Conservation (phyloP, 2,888 invertebrate species). For the Candidula unifasciata region DNA sequence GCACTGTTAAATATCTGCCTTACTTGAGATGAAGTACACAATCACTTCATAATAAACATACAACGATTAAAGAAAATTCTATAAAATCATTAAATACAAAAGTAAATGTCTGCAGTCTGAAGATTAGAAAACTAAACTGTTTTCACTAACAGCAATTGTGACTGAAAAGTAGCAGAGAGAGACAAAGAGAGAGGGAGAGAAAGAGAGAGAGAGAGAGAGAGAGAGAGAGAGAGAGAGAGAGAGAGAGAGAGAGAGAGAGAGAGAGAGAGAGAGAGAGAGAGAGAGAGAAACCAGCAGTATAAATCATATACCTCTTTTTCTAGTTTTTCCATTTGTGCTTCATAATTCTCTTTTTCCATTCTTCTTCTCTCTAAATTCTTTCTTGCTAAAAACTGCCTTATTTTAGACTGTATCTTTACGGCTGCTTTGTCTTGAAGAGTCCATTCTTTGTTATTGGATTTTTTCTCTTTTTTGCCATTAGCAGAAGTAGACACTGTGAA, state of each 20-base stretch:
- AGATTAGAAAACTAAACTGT: too few species aligned
- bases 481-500: neutral
- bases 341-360: constrained; percentile 75
- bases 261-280: neutral
- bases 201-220: neutral
- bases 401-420: constrained; percentile 70
- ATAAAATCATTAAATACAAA: too few species aligned
- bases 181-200: neutral
- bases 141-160: too few species aligned
- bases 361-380: constrained; percentile 66
- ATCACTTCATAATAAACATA: too few species aligned
- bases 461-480: constrained; percentile 53
- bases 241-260: neutral
- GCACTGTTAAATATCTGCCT: too few species aligned
- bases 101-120: too few species aligned
- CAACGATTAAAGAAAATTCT: too few species aligned
- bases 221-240: constrained; percentile 8
- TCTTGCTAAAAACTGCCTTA: constrained; percentile 68
- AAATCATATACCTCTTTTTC: constrained; percentile 74
- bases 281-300: neutral
- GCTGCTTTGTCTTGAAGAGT: constrained; percentile 73
- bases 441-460: constrained; percentile 68
- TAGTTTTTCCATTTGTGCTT: constrained; percentile 75
- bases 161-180: neutral
- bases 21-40: too few species aligned